phyloP scores from a whole-genome alignment of 2,113 vertebrate genomes.

The Canis aureus region DNA sequence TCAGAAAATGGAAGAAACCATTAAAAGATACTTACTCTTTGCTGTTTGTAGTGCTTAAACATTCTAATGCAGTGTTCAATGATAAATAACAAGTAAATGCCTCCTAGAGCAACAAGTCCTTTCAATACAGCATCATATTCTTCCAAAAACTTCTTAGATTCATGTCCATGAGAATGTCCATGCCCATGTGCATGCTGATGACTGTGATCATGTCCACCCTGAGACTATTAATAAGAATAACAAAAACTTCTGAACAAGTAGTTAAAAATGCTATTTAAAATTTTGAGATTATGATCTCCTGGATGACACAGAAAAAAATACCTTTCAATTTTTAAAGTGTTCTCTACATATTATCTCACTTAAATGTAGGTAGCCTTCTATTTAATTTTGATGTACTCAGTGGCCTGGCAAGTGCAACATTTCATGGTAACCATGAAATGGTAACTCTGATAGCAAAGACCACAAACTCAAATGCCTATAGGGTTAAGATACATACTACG shows the following conservation, averaged over 20 bases:
- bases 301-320: not conserved
- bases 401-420: not conserved
- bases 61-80: conserved; percentile 98
- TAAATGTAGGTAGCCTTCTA: conserved; percentile 8
- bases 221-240: conserved; percentile 89
- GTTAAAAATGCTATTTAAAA: conserved; percentile 10
- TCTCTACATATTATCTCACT: conserved; percentile 1
- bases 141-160: conserved; percentile 83
- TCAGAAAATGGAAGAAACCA: not conserved
- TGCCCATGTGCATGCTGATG: conserved; percentile 86
- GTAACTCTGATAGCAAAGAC: conserved; percentile 2
- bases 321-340: not conserved
- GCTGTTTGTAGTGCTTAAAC: conserved; percentile 97
- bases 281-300: conserved; percentile 1
- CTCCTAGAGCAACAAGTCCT: conserved; percentile 95
- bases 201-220: conserved; percentile 93
- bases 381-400: conserved; percentile 35
- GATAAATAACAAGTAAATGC: conserved; percentile 98
- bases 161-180: conserved; percentile 80
- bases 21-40: conserved; percentile 86
- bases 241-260: conserved; percentile 12
- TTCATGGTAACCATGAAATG: not conserved
- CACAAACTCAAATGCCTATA: not conserved
- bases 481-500: not conserved
- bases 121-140: conserved; percentile 97